Evolutionary conservation across 2,888 invertebrate genomes (phyloP), one percentile per base, ranked within the genome.

Genomic region (Eurytoma adleriae): DNA sequence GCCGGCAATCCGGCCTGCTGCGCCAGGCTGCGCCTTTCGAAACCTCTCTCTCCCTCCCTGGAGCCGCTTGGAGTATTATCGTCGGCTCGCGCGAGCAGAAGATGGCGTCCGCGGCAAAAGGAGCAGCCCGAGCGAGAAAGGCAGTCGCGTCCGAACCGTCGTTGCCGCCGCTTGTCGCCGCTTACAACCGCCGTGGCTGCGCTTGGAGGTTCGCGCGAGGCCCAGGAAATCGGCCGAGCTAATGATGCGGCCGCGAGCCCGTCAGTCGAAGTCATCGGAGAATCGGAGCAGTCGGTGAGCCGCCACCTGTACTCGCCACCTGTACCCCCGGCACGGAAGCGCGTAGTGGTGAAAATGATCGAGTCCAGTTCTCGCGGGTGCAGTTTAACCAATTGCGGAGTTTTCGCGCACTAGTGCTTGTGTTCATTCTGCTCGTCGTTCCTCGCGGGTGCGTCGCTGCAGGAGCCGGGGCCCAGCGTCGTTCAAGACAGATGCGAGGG

Each of bases 101-200:
- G 79, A 79, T 79, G 79, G 79, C 66, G 74, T 59, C 27, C 66
- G n/a, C 59, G 16, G 70, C 54, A 64, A 64, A 57, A 66, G 57
- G 69, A 74, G 79, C 59, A 70, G 64, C n/a, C 57, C 57, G 52
- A 66, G 18, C 73, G 30, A 73, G 70, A 75, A 74, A 73, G 70
- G 52, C 59, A 79, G 75, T 79, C 59, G 59, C 69, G 66, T 70
- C 70, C 66, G 70, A 69, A 64, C 68, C 16, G 56, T 13, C 52
- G 27, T 54, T 62, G 30, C 24, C 30, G 68, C 27, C 61, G 62
- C 18, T 3, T 18, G 71, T 24, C 0, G n/a, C 18, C 20, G 5
- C 12, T 7, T 2, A 20, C 18, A 12, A n/a, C 12, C 59, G 20
- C 13, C 13, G 57, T 20, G 20, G 12, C 7, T 16, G 24, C 2